These are phyloP conservation scores for Nymphalis c-album DNA, from an alignment of 2,888 invertebrate genomes.

Conservation along the genomic window DNA sequence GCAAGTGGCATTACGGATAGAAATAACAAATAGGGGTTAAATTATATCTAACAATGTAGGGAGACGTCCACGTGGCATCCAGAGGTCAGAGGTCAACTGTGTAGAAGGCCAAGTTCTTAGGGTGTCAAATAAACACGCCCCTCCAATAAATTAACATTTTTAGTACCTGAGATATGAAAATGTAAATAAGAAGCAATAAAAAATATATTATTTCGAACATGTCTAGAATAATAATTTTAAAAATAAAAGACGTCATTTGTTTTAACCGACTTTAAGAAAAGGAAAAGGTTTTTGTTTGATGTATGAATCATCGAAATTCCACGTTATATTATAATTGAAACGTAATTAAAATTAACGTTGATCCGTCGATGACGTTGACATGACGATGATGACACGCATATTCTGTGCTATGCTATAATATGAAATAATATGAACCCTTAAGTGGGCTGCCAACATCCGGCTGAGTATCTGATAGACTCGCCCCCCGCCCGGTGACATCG, in stretches of 20 bases:
- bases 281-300: too few relatives aligned
- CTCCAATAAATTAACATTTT: slow-evolving; percentile 19
- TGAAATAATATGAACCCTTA: too few relatives aligned
- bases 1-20: slow-evolving; percentile 56
- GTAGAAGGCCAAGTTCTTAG: slow-evolving; percentile 24
- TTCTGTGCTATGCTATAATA: too few relatives aligned
- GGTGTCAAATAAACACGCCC: slow-evolving; percentile 16
- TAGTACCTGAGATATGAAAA: neutral
- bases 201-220: neutral
- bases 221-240: slow-evolving; percentile 1
- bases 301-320: too few relatives aligned
- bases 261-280: neutral
- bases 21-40: slow-evolving; percentile 55
- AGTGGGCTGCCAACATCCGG: too few relatives aligned
- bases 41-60: slow-evolving; percentile 43
- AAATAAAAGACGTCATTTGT: neutral
- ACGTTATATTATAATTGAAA: too few relatives aligned
- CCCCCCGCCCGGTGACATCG: too few relatives aligned
- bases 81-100: slow-evolving; percentile 62
- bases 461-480: too few relatives aligned
- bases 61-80: slow-evolving; percentile 61
- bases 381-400: too few relatives aligned
- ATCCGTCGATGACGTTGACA: too few relatives aligned
- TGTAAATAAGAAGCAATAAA: slow-evolving; percentile 5
- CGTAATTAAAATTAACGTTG: too few relatives aligned